phyloP scores from a whole-genome alignment of 1,140 invertebrate genomes.

The Papilio helenus region DNA sequence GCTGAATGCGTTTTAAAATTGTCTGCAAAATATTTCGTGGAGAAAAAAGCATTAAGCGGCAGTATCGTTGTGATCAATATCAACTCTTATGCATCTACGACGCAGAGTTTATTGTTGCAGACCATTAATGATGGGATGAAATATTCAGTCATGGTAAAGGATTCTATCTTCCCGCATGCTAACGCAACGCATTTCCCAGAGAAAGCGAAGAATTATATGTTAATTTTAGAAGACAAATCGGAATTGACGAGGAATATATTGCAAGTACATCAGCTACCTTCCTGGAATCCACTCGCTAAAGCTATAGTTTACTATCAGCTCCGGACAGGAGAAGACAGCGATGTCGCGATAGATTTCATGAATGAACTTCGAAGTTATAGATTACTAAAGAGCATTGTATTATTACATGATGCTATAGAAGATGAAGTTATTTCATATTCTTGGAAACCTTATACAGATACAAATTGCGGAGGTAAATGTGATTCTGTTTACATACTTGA shows the following conservation, averaged over 20 bases:
- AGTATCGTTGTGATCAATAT: conserved; percentile 80
- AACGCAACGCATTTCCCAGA: conserved; percentile 82
- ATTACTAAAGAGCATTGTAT: conserved; percentile 74
- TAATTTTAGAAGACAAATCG: conserved; percentile 78
- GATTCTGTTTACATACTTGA: conserved; percentile 74
- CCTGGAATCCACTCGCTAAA: conserved; percentile 82
- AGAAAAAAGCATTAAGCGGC: conserved; percentile 79
- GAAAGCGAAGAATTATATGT: conserved; percentile 82
- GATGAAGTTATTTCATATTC: conserved; percentile 73
- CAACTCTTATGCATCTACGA: conserved; percentile 72
- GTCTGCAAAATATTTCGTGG: conserved; percentile 81
- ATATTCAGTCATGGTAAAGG: conserved; percentile 81
- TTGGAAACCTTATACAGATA: conserved; percentile 77
- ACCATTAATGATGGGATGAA: conserved; percentile 77
- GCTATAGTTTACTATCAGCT: conserved; percentile 75
- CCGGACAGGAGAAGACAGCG: conserved; percentile 54
- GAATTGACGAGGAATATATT: conserved; percentile 73
- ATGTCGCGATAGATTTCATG: conserved; percentile 69
- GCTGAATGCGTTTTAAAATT: conserved; percentile 80
- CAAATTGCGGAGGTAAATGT: conserved; percentile 76
- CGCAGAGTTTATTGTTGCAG: conserved; percentile 69
- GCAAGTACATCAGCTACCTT: conserved; percentile 76
- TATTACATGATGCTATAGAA: conserved; percentile 64
- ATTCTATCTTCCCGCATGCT: conserved; percentile 73
- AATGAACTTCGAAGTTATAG: conserved; percentile 71